Evolutionary conservation across 2,797 vertebrate genomes (phyloP), one percentile per base, ranked within the genome.

Genomic region (Crenichthys baileyi): DNA sequence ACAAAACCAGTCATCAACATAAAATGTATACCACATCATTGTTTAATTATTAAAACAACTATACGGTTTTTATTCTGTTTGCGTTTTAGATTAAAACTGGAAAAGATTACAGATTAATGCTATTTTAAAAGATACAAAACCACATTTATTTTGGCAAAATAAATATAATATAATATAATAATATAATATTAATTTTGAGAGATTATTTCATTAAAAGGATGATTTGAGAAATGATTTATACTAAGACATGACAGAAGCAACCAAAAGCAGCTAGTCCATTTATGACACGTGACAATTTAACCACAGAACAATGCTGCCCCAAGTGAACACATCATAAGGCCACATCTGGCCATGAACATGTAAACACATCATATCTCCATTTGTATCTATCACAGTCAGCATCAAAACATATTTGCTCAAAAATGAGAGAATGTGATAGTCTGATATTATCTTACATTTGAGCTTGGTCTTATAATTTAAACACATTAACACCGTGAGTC

Each of bases 271-370:
- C 48, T 41, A 79, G 75, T 29, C 36, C 63, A 26, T 46, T 67
- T 55, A 51, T n/a, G 56, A 70, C n/a, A 51, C 68, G 72, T 58
- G n/a, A 50, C 48, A 70, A 80, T 31, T 75, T 63, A 73, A 65
- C 77, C 75, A 76, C 84, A 79, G 78, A 85, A 70, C 70, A 78
- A 65, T 72, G 76, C 72, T 79, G 80, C 84, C 75, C 71, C 70
- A 72, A 73, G 51, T 74, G 79, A 83, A 75, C 79, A 36, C 5
- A 15, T 76, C 74, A 76, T 12, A 24, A 77, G 85, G 87, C 82
- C 91, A 85, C 88, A 92, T 89, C 87, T 91, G 85, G 85, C 81
- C 31, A 58, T 7, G 5, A 73, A 84, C 76, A 86, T 81, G 83
- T 68, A 80, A 80, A 86, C 74, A 84, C 72, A 84, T 36, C 60